These are phyloP conservation scores for Lasius fuliginosus DNA, from an alignment of 2,888 invertebrate species.

Conservation along the genomic window DNA sequence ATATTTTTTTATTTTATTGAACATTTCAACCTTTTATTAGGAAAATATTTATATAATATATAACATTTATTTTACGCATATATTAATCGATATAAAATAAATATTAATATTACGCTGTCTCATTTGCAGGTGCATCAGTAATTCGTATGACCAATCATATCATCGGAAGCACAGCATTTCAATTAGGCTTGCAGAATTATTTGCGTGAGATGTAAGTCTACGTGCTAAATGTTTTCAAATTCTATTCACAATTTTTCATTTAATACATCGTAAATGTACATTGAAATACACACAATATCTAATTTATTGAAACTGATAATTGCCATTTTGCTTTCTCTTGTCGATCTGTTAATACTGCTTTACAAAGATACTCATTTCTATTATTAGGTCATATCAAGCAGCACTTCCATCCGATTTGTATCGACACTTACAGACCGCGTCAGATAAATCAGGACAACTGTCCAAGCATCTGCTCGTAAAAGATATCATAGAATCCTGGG, in stretches of 20 bases:
- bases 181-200: slow-evolving; percentile 73
- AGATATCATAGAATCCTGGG: slow-evolving; percentile 91
- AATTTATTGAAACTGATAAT: slow-evolving; percentile 1
- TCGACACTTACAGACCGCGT: slow-evolving; percentile 70
- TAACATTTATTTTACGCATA: background rate
- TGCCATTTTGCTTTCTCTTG: background rate
- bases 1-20: background rate
- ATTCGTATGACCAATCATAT: slow-evolving; percentile 77
- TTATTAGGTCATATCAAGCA: slow-evolving; percentile 69
- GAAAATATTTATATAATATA: slow-evolving; percentile 3
- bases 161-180: slow-evolving; percentile 70
- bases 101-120: background rate
- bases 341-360: background rate
- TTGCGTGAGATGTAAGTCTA: slow-evolving; percentile 72
- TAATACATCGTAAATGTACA: background rate
- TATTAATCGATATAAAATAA: background rate
- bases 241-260: background rate
- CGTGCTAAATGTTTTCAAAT: background rate
- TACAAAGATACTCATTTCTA: background rate
- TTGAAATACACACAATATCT: background rate
- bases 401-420: slow-evolving; percentile 77
- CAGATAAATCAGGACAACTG: slow-evolving; percentile 10
- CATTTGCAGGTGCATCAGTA: slow-evolving; percentile 75
- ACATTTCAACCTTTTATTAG: background rate
- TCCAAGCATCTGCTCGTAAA: slow-evolving; percentile 19